Evolutionary conservation across 1,140 invertebrate species (phyloP), one percentile per base, ranked within the genome.

Genomic region (Penaeus vannamei): DNA sequence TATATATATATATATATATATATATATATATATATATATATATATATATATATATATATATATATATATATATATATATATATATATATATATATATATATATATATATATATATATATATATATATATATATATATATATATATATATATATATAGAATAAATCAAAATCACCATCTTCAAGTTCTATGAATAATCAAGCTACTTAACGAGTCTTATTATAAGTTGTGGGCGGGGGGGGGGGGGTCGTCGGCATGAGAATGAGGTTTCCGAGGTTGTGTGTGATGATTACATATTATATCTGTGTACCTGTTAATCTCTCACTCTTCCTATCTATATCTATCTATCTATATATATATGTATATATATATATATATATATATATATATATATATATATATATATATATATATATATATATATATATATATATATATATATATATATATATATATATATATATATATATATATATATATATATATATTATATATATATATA

Each of bases 1-100:
- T 76, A 76, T 76, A 76, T 76, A 76, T 76, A 76, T 76, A 76
- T 76, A 76, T 76, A 76, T 76, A 26, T 76, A 76, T 76, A 36
- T 76, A 36, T 76, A 26, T 76, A 26, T 76, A 22, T 76, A 26
- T 76, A 76, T 76, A 76, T 76, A 76, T 76, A 76, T 76, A 29
- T 20, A 76, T 76, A 29, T 76, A 76, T 76, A 76, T 29, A 76
- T 76, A 76, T 76, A 29, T 29, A 29, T 26, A 76, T 76, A 76
- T 76, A 76, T 76, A 76, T 76, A 76, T 76, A 76, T 76, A 29
- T 76, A 76, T 76, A 76, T 76, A 76, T 76, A 76, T 76, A 76
- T 76, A 76, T 76, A 76, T 29, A 26, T 76, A 76, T 29, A 76
- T 26, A 76, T 29, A 76, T 76, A 76, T 26, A 76, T 76, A 76